These are phyloP conservation scores for Oxytorus armatus DNA, from an alignment of 2,888 invertebrate species.

Conservation along the genomic window DNA sequence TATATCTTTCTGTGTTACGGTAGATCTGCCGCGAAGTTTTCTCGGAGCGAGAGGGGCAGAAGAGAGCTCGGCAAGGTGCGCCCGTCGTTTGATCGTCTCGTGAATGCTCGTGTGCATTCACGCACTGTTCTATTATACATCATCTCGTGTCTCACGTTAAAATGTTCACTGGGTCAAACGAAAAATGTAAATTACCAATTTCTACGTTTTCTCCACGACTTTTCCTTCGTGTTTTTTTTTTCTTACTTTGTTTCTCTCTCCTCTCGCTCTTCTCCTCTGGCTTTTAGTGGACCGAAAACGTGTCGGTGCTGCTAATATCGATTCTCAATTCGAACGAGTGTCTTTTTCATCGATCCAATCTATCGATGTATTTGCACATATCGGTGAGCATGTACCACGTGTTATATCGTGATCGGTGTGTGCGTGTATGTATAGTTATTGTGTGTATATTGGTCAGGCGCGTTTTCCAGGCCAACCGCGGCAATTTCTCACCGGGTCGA, in stretches of 20 bases:
- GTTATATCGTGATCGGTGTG: not conserved
- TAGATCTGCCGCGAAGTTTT: conserved; percentile 8
- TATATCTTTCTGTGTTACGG: not conserved
- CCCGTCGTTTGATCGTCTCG: conserved; percentile 7
- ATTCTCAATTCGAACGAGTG: conserved; percentile 11
- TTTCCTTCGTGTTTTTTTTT: conserved; percentile 21
- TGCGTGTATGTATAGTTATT: conserved; percentile 13
- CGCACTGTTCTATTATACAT: conserved; percentile 22
- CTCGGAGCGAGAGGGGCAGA: not conserved
- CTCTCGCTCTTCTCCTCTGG: not conserved
- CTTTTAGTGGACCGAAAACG: conserved; percentile 9
- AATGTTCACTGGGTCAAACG: conserved; percentile 58
- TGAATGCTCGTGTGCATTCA: conserved; percentile 17
- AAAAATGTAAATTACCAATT: conserved; percentile 63
- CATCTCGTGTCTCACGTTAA: not conserved
- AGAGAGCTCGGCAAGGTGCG: conserved; percentile 25
- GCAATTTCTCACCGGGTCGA: conserved; percentile 43
- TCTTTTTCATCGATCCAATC: conserved; percentile 11
- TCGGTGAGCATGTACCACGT: not conserved
- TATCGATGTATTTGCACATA: conserved; percentile 24
- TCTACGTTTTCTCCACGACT: conserved; percentile 50
- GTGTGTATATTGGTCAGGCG: conserved; percentile 26
- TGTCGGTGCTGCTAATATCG: conserved; percentile 27
- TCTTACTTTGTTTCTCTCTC: not conserved
- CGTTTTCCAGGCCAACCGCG: conserved; percentile 59